Base-by-base conservation (phyloP, 1,140 invertebrate genomes). In the Asbolus verrucosus region DNA sequence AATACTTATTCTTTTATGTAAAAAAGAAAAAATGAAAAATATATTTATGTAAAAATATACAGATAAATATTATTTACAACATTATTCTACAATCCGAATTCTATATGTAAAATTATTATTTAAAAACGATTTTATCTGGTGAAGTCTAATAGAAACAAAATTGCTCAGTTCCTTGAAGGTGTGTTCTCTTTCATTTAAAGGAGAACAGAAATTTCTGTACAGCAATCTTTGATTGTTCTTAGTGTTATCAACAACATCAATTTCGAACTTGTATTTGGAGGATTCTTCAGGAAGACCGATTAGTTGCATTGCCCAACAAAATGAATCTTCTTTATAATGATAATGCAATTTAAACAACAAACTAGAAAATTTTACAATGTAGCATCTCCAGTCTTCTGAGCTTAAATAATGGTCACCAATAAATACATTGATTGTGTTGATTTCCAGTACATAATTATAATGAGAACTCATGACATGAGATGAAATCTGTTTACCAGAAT, bases 311-410 rank as follows among this genome's bases (percentile, higher is more conserved):
- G 67, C 21, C 71, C 71, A 72, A 21, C 65, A 65, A 33, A 72
- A 72, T 27, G 13, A 11, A 6, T 65, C 1, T 1, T 41, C 18
- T 13, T 31, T 15, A 18, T 59, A 72, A 4, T 24, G 27, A 15
- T 65, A 41, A 24, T 65, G 62, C 36, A 71, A 24, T 30, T 61
- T 69, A 16, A 76, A 76, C 21, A 73, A 14, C n/a, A 65, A 18
- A 9, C 62, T 60, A 11, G 24, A 59, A 11, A 39, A 65, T 63
- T 67, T 39, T 6, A 75, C 38, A 6, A 73, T 15, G 21, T 70
- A 72, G 19, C 59, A 54, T 1, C 13, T 38, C 2, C 39, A 13
- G 13, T 62, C 21, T 27, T 69, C 8, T 6, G 33, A 6, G 0
- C 54, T 24, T 2, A 61, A 27, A 4, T 38, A 27, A 16, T 66